These are phyloP conservation scores for Lepidurus couesii DNA, from an alignment of 1,140 invertebrate species.

Conservation along the genomic window DNA sequence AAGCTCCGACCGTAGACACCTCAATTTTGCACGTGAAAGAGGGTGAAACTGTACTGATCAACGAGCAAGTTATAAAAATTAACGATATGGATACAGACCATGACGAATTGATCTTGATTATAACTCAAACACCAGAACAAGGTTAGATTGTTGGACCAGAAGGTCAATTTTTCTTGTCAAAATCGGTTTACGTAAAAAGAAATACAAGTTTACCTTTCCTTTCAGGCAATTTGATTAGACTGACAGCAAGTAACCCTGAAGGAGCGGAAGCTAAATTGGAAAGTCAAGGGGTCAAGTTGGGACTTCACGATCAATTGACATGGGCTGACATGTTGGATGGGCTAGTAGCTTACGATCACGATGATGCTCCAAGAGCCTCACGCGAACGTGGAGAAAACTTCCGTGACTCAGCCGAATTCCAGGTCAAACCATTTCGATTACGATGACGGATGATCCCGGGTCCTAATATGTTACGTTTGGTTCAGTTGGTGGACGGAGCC, in stretches of 20 bases:
- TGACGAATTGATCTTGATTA: not conserved
- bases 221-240: not conserved
- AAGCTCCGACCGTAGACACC: constrained; percentile 27
- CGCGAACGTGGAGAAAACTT: not conserved
- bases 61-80: constrained; percentile 16
- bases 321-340: constrained; percentile 14
- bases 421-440: not conserved
- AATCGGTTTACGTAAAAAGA: not conserved
- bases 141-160: not conserved
- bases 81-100: constrained; percentile 30
- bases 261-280: not conserved
- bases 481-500: not conserved
- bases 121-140: not conserved
- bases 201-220: not conserved
- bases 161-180: not conserved
- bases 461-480: not conserved
- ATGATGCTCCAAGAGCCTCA: not conserved
- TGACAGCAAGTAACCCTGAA: not conserved
- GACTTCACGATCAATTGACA: constrained; percentile 3
- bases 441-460: not conserved
- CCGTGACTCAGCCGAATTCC: not conserved
- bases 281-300: not conserved
- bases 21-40: constrained; percentile 20
- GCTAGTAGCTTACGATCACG: not conserved
- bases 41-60: not conserved